Percentiles rank a stretch among this genome's conserved stretches.
Conservation (phyloP, 2,888 invertebrate genomes). For the Caenorhabditis zanzibari region DNA sequence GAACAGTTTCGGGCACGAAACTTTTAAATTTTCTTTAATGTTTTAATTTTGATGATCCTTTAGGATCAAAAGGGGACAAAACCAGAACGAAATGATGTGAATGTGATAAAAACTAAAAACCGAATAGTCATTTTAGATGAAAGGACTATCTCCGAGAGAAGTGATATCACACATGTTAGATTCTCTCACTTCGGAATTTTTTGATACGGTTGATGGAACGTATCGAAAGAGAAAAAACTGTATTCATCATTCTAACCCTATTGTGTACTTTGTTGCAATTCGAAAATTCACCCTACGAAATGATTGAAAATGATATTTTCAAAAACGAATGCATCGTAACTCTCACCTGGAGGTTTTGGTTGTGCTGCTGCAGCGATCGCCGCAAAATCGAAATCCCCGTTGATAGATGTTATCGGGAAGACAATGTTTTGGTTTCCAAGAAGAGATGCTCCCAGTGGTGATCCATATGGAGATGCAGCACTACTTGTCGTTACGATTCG, state of each 20-base stretch:
- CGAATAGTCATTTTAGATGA: slow-evolving; percentile 4
- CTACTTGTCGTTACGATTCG: slow-evolving; percentile 48
- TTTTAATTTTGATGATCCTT: too few species aligned
- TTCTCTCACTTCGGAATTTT: neutral
- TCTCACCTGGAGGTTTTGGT: slow-evolving; percentile 46
- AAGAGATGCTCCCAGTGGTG: slow-evolving; percentile 60
- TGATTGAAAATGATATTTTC: too few species aligned
- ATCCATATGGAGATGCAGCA: slow-evolving; percentile 65
- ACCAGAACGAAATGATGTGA: slow-evolving; percentile 8
- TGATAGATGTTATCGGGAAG: slow-evolving; percentile 52
- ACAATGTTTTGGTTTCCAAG: slow-evolving; percentile 50
- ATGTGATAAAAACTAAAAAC: slow-evolving; percentile 10
- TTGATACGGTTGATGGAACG: slow-evolving; percentile 18
- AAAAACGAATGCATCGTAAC: neutral
- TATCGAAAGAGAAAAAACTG: neutral
- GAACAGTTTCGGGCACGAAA: neutral
- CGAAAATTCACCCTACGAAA: too few species aligned
- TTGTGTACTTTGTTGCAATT: too few species aligned
- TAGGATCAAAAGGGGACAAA: neutral
- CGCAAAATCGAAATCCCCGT: slow-evolving; percentile 68
- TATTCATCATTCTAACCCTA: neutral
- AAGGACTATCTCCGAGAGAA: slow-evolving; percentile 17
- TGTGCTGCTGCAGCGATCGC: slow-evolving; percentile 66
- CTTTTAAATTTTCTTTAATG: neutral
- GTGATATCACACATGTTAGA: slow-evolving; percentile 29